These are phyloP conservation scores for Nephotettix cincticeps DNA, from an alignment of 1,140 invertebrate genomes.

Conservation along the genomic window DNA sequence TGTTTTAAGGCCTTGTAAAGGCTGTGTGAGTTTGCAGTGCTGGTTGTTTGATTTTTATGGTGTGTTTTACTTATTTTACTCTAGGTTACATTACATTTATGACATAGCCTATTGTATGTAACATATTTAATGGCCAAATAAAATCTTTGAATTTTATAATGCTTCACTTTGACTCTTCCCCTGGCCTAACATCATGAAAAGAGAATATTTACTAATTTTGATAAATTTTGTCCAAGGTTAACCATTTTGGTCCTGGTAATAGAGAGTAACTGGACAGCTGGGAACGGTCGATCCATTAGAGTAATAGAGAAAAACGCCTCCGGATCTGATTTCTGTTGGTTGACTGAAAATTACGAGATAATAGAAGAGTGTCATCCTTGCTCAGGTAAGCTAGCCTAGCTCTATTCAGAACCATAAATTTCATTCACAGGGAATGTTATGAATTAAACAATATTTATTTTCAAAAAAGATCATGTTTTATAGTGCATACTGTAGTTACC, in stretches of 20 bases:
- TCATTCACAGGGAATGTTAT: no score
- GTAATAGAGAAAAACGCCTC: constrained; percentile 70
- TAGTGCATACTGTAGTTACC: no score
- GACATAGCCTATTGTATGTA: no score
- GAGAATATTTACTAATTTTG: background rate
- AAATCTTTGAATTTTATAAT: constrained; percentile 9
- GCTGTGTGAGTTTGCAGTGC: background rate
- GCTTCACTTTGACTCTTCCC: no score
- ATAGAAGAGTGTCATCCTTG: constrained; percentile 78
- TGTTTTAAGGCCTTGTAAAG: no score
- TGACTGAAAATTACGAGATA: constrained; percentile 65
- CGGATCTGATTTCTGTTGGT: constrained; percentile 54
- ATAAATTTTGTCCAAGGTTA: constrained; percentile 56
- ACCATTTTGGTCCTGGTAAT: constrained; percentile 75
- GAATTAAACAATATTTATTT: no score
- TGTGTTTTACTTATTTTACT: background rate
- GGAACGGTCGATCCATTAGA: constrained; percentile 54
- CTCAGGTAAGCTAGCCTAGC: constrained; percentile 52
- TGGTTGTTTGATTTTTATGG: background rate
- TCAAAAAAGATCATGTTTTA: no score
- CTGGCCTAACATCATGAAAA: background rate
- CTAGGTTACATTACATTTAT: background rate
- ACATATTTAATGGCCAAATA: background rate
- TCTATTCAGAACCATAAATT: constrained; percentile 2
- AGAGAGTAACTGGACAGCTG: constrained; percentile 70